phyloP scores from a whole-genome alignment of 2,113 vertebrate genomes.

The Elgaria multicarinata region DNA sequence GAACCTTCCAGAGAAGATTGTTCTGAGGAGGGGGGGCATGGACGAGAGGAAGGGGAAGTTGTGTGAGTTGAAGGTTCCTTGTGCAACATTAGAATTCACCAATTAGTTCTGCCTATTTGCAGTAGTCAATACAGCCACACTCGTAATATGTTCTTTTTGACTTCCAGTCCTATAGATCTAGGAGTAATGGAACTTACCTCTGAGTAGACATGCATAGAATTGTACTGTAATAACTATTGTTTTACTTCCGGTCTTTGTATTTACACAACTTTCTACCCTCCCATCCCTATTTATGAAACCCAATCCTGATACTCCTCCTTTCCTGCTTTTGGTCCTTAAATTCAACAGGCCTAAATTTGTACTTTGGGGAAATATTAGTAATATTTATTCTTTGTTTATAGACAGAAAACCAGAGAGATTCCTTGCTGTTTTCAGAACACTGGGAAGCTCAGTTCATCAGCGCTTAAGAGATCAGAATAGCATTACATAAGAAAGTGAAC shows the following conservation, averaged over 20 bases:
- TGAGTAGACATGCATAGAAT: too few relatives aligned
- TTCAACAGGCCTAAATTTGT: background rate
- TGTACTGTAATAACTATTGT: background rate
- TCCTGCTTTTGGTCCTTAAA: background rate
- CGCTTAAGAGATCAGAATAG: background rate
- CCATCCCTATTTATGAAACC: background rate
- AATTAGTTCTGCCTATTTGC: too few relatives aligned
- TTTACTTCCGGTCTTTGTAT: background rate
- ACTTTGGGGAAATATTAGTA: background rate
- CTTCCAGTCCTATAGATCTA: too few relatives aligned
- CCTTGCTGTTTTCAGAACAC: slow-evolving; percentile 4
- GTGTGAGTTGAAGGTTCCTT: too few relatives aligned
- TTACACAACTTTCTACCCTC: background rate
- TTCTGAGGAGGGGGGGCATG: too few relatives aligned
- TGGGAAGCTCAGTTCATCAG: slow-evolving; percentile 13
- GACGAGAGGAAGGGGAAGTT: too few relatives aligned
- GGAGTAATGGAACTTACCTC: too few relatives aligned
- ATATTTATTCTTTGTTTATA: background rate
- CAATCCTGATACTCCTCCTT: background rate
- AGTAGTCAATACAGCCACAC: too few relatives aligned
- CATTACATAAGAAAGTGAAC: background rate
- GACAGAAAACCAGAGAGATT: slow-evolving; percentile 29
- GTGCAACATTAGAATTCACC: too few relatives aligned
- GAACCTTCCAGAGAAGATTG: too few relatives aligned
- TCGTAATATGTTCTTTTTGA: too few relatives aligned